These are phyloP conservation scores for Lycocorax pyrrhopterus DNA, from an alignment of 2,113 vertebrate genomes.

Conservation along the genomic window DNA sequence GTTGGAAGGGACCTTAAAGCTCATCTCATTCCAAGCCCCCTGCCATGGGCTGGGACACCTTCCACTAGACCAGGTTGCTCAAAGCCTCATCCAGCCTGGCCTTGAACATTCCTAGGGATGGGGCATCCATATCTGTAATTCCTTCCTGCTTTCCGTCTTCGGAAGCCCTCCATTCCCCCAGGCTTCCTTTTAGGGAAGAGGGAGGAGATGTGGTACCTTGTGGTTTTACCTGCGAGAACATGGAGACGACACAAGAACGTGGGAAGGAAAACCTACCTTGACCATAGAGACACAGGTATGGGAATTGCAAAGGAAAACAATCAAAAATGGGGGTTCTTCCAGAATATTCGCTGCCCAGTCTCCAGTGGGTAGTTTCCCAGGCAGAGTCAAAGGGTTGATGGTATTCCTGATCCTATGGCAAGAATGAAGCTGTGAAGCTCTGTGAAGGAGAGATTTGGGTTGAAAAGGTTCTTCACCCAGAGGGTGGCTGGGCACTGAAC, in stretches of 20 bases:
- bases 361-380: neutral
- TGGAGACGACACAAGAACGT: accelerated
- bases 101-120: neutral
- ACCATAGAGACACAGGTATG: too few species aligned
- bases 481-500: neutral
- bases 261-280: neutral
- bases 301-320: neutral
- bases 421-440: neutral
- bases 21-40: neutral
- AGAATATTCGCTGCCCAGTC: neutral
- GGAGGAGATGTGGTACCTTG: neutral
- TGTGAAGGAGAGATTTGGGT: neutral
- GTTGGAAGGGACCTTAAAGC: neutral
- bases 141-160: neutral
- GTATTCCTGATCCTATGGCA: neutral
- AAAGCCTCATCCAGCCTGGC: neutral
- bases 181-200: neutral
- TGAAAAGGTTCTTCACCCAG: neutral
- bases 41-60: neutral
- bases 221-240: neutral
- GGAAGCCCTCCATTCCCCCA: neutral
- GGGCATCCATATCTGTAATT: neutral
- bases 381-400: neutral
- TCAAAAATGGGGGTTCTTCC: neutral
- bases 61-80: neutral